Percentiles rank a stretch among this genome's conserved stretches.
These are phyloP conservation scores for Lordiphosa fenestrarum DNA, from an alignment of 2,888 invertebrate species.

Conservation along the genomic window DNA sequence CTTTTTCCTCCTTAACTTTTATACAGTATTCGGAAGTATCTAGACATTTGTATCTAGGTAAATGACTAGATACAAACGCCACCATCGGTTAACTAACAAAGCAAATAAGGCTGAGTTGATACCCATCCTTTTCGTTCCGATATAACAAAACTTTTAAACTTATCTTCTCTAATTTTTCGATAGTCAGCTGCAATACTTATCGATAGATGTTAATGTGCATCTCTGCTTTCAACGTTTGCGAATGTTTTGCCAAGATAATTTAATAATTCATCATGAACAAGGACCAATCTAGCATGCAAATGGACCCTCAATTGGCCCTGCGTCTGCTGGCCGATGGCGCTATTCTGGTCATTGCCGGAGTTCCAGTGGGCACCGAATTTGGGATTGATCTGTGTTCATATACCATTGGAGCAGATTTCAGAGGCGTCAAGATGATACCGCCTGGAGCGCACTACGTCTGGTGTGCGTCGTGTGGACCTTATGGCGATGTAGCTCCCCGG, in stretches of 20 bases:
- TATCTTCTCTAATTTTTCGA: no score
- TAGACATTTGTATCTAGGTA: no score
- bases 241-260: neutral
- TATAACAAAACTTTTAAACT: no score
- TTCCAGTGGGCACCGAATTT: conserved; percentile 95
- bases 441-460: conserved; percentile 97
- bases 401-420: conserved; percentile 94
- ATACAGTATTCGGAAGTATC: no score
- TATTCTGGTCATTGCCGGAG: conserved; percentile 90
- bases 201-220: no score
- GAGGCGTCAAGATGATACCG: conserved; percentile 98
- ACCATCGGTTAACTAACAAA: no score
- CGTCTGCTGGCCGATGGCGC: conserved; percentile 90
- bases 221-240: conserved; percentile 2
- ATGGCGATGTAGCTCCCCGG: conserved; percentile 86
- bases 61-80: no score
- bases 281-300: conserved; percentile 80
- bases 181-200: no score
- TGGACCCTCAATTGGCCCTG: conserved; percentile 89
- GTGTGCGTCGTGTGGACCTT: conserved; percentile 83
- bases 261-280: conserved; percentile 50
- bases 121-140: no score
- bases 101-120: no score
- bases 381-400: conserved; percentile 94
- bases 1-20: no score